These are phyloP conservation scores for Euthynnus affinis DNA, from an alignment of 2,797 vertebrate genomes.

Conservation along the genomic window DNA sequence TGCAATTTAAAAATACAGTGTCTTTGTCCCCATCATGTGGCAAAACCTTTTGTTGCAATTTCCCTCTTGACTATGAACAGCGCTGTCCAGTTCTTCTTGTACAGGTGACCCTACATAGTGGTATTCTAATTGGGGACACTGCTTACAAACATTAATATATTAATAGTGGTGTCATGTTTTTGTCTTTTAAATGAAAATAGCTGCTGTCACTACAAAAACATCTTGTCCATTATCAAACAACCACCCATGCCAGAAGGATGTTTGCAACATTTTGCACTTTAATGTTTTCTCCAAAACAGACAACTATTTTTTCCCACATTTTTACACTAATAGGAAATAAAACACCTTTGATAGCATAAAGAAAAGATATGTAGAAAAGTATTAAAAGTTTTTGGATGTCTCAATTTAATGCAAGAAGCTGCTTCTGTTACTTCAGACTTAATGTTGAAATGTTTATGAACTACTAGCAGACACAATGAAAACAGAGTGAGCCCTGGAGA, in stretches of 20 bases:
- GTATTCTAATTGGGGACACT: not conserved
- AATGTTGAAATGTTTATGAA: constrained; percentile 79
- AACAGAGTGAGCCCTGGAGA: constrained; percentile 74
- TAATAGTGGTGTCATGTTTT: not conserved
- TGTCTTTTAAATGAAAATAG: not conserved
- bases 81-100: not conserved
- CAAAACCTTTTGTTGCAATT: constrained; percentile 10
- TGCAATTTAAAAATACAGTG: not conserved
- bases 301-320: constrained; percentile 85
- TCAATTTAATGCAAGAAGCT: constrained; percentile 83
- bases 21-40: constrained; percentile 69
- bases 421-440: constrained; percentile 80
- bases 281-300: constrained; percentile 89
- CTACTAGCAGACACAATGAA: constrained; percentile 77
- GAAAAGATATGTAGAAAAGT: constrained; percentile 89
- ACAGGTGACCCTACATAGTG: not conserved
- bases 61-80: constrained; percentile 1
- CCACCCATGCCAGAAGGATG: constrained; percentile 73
- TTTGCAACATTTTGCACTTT: constrained; percentile 88
- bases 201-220: constrained; percentile 23
- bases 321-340: constrained; percentile 87
- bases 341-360: constrained; percentile 85
- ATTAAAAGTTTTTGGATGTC: constrained; percentile 86
- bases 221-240: constrained; percentile 67
- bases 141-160: not conserved